Evolutionary conservation across 2,797 vertebrate species (phyloP).

Genomic region (Hylomyscus alleni): DNA sequence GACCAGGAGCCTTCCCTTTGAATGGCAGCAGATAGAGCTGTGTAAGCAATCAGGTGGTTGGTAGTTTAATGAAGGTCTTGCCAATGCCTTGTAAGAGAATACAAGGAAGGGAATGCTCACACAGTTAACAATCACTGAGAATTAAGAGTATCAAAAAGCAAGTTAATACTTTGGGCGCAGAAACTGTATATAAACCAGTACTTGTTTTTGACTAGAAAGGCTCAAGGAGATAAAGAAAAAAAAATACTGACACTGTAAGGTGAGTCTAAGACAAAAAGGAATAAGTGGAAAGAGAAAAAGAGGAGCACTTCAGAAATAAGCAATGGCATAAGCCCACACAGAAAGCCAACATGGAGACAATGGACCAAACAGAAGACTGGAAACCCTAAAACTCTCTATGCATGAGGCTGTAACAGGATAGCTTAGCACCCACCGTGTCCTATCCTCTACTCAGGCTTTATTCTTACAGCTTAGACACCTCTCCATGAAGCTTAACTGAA

Average conservation of each 20-base stretch:
- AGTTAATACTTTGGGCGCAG: not conserved
- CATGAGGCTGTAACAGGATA: not conserved
- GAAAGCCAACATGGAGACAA: not conserved
- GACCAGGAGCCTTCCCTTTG: not conserved
- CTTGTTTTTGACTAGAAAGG: constrained; percentile 29
- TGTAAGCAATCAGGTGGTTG: constrained; percentile 22
- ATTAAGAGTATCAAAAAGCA: constrained; percentile 50
- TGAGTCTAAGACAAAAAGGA: constrained; percentile 26
- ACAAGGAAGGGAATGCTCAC: constrained; percentile 51
- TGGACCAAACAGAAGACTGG: not conserved
- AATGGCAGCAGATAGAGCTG: not conserved
- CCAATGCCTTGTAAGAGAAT: constrained; percentile 36
- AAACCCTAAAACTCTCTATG: not conserved
- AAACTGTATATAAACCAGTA: constrained; percentile 42
- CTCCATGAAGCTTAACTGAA: not conserved
- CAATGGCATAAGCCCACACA: constrained; percentile 10
- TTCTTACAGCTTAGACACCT: not conserved
- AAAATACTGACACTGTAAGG: constrained; percentile 20
- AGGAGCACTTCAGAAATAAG: constrained; percentile 45
- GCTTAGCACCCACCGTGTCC: not conserved
- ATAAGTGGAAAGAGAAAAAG: not conserved
- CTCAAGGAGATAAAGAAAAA: not conserved
- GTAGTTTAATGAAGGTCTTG: not conserved
- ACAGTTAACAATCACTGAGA: constrained; percentile 64
- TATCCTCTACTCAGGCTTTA: constrained; percentile 3